Conservation (phyloP, 1,140 invertebrate species). For the Galleria mellonella region DNA sequence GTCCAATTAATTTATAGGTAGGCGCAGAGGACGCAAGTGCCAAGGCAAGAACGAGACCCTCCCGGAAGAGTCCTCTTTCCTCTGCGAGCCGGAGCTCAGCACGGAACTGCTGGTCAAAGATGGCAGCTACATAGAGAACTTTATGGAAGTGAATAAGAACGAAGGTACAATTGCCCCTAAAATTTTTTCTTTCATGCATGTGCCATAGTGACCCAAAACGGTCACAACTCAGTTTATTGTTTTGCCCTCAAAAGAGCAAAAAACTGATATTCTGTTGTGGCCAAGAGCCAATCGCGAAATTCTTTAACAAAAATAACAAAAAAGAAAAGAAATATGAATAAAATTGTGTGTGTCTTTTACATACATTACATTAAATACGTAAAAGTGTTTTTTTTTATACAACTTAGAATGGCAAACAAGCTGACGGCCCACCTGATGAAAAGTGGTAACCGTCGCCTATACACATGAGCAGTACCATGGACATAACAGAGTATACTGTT, state of each 20-base stretch:
- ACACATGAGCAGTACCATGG: no score
- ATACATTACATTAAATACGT: neutral
- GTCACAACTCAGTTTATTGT: no score
- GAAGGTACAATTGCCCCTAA: constrained; percentile 23
- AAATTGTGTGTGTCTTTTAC: constrained; percentile 4
- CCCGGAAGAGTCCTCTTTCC: constrained; percentile 59
- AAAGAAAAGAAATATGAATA: neutral
- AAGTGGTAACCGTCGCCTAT: no score
- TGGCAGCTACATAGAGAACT: constrained; percentile 55
- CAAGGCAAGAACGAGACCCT: constrained; percentile 50
- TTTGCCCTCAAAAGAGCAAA: no score
- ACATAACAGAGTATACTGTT: no score
- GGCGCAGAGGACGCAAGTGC: constrained; percentile 35
- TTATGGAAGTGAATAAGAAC: constrained; percentile 43
- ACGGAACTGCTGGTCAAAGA: constrained; percentile 43
- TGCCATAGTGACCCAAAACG: no score
- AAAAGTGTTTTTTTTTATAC: no score
- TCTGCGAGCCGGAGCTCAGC: constrained; percentile 55
- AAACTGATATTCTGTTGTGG: no score
- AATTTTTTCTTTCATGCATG: no score
- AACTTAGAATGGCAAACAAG: no score
- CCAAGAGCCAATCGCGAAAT: no score
- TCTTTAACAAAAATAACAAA: neutral
- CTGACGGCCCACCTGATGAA: no score
- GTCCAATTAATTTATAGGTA: constrained; percentile 30